A percentile compares a stretch with the other conserved stretches of the same genome.
phyloP scores from a whole-genome alignment of 2,113 vertebrate genomes.

The Labeo catla region DNA sequence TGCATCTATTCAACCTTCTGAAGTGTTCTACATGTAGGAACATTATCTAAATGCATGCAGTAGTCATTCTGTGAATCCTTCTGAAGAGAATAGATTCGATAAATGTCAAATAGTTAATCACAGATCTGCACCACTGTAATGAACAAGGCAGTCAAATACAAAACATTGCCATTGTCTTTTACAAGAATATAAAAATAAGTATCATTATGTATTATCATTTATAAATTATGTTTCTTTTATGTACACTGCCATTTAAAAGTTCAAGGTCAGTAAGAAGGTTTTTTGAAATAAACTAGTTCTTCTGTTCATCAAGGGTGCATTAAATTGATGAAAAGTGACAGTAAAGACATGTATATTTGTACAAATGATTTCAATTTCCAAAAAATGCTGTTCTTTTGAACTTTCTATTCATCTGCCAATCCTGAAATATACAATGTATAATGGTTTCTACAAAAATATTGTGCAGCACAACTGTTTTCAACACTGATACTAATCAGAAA shows the following conservation, averaged over 20 bases:
- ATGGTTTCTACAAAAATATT: neutral
- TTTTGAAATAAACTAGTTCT: neutral
- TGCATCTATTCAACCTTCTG: neutral
- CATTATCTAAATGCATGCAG: neutral
- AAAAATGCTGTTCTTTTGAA: neutral
- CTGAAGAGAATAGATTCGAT: neutral
- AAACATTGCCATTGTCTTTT: neutral
- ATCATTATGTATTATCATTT: neutral
- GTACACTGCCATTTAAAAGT: neutral
- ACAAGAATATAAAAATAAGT: neutral
- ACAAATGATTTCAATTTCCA: neutral
- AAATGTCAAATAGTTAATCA: neutral
- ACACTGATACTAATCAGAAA: neutral
- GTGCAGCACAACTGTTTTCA: no score
- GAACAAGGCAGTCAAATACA: neutral
- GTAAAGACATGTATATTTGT: neutral
- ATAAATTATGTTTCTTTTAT: neutral
- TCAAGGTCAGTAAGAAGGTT: neutral
- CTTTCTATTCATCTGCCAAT: neutral
- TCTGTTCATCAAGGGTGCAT: neutral
- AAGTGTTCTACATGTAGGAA: neutral
- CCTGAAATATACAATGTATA: neutral
- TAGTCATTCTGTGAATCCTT: neutral
- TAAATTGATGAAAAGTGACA: neutral
- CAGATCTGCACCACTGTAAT: neutral